Evolutionary conservation across 2,113 vertebrate species (phyloP), one percentile per base, ranked within the genome.

Genomic region (Phylloscopus trochilus): DNA sequence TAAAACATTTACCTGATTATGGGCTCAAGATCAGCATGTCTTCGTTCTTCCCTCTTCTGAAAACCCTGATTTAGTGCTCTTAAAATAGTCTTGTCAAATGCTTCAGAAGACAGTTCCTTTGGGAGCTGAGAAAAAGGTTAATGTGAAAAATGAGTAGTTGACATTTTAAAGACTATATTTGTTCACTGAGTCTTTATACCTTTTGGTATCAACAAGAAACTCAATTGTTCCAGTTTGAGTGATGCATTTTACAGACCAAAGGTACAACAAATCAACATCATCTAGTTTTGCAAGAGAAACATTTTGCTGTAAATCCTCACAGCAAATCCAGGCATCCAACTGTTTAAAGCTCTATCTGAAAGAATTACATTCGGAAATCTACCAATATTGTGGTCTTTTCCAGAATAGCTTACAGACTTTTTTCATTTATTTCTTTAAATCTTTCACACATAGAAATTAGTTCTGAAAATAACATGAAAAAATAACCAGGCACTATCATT

Each of bases 11-110:
- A 99, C 99, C 98, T 99, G 95, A 99, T 98, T 88, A 98, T 96
- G 79, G 98, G 97, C 97, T 99, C 99, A 82, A 99, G 97, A 89
- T 99, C 98, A 91, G 97, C 91, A 60, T 98, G 97, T 52, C 97
- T 96, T 88, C 98, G 97, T 95, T 98, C 98, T 92, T 99, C 98
- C 70, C 97, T 97, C 91, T 98, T 98, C 73, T 98, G 97, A 49
- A 98, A 98, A 43, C 98, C 98, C 93, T 98, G 98, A 97, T 98
- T 99, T 97, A 99, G 97, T 96, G 99, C 98, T 96, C 96, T 97
- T 92, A 99, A 97, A 91, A 99, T 99, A 92, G 98, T 98, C 97
- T 98, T 99, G 96, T 99, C 99, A 98, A 99, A 99, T 23, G 98
- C 97, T 97, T 99, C 98, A 41, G 98, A 98, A 92, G 98, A 99